Conservation (phyloP, 1,140 invertebrate species). For the Acromyrmex charruanus region DNA sequence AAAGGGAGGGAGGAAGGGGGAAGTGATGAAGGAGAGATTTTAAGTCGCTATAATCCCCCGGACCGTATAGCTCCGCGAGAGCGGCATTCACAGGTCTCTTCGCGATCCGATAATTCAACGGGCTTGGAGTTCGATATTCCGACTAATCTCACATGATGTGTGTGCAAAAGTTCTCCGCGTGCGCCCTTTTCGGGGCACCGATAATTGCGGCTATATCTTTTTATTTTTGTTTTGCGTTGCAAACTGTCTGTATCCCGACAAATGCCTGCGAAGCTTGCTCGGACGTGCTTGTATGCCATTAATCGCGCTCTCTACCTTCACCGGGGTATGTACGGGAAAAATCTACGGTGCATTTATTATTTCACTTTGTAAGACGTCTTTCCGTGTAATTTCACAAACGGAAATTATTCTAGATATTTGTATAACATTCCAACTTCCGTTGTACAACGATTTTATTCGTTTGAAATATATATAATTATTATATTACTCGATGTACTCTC, state of each 20-base stretch:
- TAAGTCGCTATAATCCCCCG: conserved; percentile 58
- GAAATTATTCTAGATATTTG: conserved; percentile 13
- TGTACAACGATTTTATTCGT: neutral
- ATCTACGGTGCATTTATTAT: conserved; percentile 28
- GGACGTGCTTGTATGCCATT: conserved; percentile 38
- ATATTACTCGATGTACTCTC: neutral
- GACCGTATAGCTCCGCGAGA: conserved; percentile 42
- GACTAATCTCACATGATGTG: conserved; percentile 59
- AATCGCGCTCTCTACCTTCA: conserved; percentile 26
- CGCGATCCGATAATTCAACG: conserved; percentile 58
- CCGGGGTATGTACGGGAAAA: conserved; percentile 17
- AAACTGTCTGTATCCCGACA: conserved; percentile 51
- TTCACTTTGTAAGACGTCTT: neutral
- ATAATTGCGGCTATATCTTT: conserved; percentile 50
- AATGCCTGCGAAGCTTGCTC: conserved; percentile 36
- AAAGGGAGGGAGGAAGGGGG: conserved; percentile 27
- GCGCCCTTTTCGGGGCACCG: conserved; percentile 37
- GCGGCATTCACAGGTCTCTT: conserved; percentile 35
- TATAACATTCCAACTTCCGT: neutral
- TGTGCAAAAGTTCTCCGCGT: conserved; percentile 40
- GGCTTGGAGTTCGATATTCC: conserved; percentile 49
- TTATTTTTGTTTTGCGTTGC: conserved; percentile 29
- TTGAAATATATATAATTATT: conserved; percentile 9
- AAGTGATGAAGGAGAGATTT: conserved; percentile 59
- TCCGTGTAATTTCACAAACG: conserved; percentile 5